A percentile compares a stretch with the other conserved stretches of the same genome.
Evolutionary conservation across 2,797 vertebrate species (phyloP).

Genomic region (Alauda arvensis): DNA sequence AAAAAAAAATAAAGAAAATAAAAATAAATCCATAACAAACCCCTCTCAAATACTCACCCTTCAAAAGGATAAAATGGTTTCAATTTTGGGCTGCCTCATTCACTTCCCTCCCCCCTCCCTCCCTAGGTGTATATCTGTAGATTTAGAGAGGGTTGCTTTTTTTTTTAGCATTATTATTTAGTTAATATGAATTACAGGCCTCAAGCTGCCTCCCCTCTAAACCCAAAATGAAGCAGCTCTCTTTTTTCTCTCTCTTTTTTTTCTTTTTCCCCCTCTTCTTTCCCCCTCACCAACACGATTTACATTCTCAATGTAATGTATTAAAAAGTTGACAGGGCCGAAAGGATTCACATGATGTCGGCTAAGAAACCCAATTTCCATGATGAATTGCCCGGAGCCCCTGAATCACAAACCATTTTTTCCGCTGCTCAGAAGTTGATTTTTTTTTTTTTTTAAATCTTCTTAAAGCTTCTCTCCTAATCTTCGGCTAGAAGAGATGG

Average conservation of each 20-base stretch:
- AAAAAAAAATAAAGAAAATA: slow-evolving; percentile 54
- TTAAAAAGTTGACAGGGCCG: slow-evolving; percentile 99
- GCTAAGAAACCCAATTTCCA: slow-evolving; percentile 99
- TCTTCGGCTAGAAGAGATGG: slow-evolving; percentile 96
- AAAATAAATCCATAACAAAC: slow-evolving; percentile 55
- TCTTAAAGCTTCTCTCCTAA: slow-evolving; percentile 99
- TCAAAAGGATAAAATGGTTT: slow-evolving; percentile 66
- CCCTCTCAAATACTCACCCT: slow-evolving; percentile 52
- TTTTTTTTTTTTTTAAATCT: slow-evolving; percentile 90
- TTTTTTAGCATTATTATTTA: slow-evolving; percentile 71
- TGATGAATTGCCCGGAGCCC: slow-evolving; percentile 99
- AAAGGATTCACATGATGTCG: slow-evolving; percentile 99
- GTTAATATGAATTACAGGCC: slow-evolving; percentile 79
- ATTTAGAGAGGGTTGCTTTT: slow-evolving; percentile 45
- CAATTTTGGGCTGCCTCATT: slow-evolving; percentile 66
- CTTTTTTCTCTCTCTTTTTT: slow-evolving; percentile 55
- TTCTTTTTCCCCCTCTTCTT: slow-evolving; percentile 48
- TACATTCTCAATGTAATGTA: slow-evolving; percentile 99
- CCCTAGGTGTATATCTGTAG: slow-evolving; percentile 51
- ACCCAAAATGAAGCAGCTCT: slow-evolving; percentile 78
- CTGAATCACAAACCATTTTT: slow-evolving; percentile 98
- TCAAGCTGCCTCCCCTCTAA: slow-evolving; percentile 71
- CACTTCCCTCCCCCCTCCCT: slow-evolving; percentile 32
- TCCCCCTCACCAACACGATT: slow-evolving; percentile 89
- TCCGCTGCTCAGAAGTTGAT: slow-evolving; percentile 90